phyloP scores from a whole-genome alignment of 30 jellyfish, hydroid and myxozoan species.

The Turritopsis rubra region DNA sequence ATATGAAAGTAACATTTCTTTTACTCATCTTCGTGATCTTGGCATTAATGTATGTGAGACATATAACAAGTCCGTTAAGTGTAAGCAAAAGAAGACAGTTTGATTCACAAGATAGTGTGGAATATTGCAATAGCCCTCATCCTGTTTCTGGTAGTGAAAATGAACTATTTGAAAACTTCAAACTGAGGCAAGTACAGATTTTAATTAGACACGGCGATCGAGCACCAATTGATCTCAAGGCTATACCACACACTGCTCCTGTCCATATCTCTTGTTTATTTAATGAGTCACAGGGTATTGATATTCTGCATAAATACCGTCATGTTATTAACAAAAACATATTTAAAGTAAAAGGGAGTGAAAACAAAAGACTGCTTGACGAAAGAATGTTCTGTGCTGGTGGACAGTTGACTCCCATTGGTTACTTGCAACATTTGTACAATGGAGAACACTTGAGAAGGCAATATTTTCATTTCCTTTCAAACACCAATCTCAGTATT shows the following conservation, averaged over 20 bases:
- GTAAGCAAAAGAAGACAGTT: background rate
- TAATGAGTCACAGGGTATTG: background rate
- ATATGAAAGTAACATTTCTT: background rate
- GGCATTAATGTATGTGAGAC: background rate
- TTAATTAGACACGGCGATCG: slow-evolving; percentile 97
- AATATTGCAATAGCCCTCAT: slow-evolving; percentile 67
- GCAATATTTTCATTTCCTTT: slow-evolving; percentile 34
- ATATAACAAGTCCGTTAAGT: background rate
- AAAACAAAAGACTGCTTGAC: slow-evolving; percentile 25
- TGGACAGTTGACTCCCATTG: slow-evolving; percentile 93
- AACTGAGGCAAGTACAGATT: slow-evolving; percentile 59
- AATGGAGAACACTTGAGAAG: slow-evolving; percentile 55
- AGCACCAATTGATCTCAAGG: slow-evolving; percentile 68
- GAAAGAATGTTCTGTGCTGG: slow-evolving; percentile 57
- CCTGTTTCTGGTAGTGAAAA: slow-evolving; percentile 59
- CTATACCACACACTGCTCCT: slow-evolving; percentile 76
- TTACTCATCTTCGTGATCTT: background rate
- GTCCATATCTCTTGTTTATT: slow-evolving; percentile 64
- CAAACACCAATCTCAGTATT: background rate
- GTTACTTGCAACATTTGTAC: slow-evolving; percentile 69
- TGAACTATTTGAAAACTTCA: slow-evolving; percentile 13
- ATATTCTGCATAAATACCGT: slow-evolving; percentile 27
- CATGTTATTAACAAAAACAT: slow-evolving; percentile 5
- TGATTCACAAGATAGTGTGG: slow-evolving; percentile 13
- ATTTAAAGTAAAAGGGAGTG: slow-evolving; percentile 42